Base-by-base conservation (phyloP, 2,888 invertebrate species). In the Chrysolina americana region DNA sequence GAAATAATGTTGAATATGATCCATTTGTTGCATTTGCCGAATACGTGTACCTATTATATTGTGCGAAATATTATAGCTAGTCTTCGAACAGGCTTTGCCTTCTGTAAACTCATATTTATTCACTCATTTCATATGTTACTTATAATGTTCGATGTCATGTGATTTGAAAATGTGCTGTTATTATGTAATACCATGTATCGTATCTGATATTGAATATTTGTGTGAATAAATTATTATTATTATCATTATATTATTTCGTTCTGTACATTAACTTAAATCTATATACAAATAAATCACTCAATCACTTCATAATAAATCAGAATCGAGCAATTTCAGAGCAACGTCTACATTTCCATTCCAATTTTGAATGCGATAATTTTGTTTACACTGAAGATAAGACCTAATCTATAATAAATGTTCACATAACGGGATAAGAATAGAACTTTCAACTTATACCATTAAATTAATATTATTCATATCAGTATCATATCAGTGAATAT, bases 361-460 rank as follows among this genome's bases (percentile, higher is more conserved):
- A 68, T 75, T 78, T 70, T 65, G 70, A 71, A 73, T 65, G 75
- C 41, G 62, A 75, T 76, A 78, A 78, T 70, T 72, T 41, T 78
- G 74, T 78, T 78, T 78, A 74, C 75, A 68, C 72, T 74, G 66
- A 63, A 68, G 78, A 78, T 76, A 73, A 76, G 50, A 65, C 56
- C 23, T 70, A 74, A 75, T 71, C 72, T 74, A 65, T 65, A 78
- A 74, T 69, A 78, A 78, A 78, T 76, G 75, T 72, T 72, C 76
- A 78, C 76, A 76, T 71, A 70, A 50, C 41, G 50, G 59, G 74
- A 79, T 76, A 77, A 75, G 66, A 44, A 15, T 47, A 59, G 76
- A 78, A 77, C 79, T 79, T 79, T 79, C 77, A 79, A 79, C 78
- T 78, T 76, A 68, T 70, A 63, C 77, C 75, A 78, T 76, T 79